Percentiles rank a stretch among this genome's conserved stretches.
Conservation (phyloP, 1,140 invertebrate genomes). For the Sesamia nonagrioides region DNA sequence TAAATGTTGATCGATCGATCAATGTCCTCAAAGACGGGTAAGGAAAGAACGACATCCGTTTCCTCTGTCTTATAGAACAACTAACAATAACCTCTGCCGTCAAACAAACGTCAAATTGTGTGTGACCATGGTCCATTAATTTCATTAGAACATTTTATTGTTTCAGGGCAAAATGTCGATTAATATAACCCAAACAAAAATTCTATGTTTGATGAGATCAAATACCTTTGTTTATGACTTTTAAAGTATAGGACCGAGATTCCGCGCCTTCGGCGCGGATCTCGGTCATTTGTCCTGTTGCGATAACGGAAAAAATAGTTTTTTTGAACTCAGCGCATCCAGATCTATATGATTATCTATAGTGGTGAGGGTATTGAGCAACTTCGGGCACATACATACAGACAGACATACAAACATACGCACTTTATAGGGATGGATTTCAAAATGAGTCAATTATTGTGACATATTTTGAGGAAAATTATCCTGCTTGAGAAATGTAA, state of each 20-base stretch:
- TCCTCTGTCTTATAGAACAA: constrained; percentile 51
- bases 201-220: constrained; percentile 30
- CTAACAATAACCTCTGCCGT: constrained; percentile 56
- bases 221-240: constrained; percentile 1
- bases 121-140: constrained; percentile 37
- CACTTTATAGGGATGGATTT: no score
- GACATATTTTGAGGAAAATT: background rate
- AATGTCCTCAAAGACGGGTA: constrained; percentile 55
- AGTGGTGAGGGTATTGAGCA: no score
- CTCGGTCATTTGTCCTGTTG: no score
- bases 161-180: background rate
- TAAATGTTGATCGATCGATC: constrained; percentile 60
- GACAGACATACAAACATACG: no score
- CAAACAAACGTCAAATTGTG: constrained; percentile 52
- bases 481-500: background rate
- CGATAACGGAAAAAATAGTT: no score
- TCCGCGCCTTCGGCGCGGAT: no score
- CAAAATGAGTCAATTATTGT: constrained; percentile 9
- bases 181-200: constrained; percentile 33
- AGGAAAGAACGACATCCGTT: constrained; percentile 66
- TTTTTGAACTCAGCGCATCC: no score
- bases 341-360: no score
- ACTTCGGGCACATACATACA: no score
- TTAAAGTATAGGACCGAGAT: no score
- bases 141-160: constrained; percentile 26